Evolutionary conservation across 2,888 invertebrate genomes (phyloP).

Genomic region (Lottia scabra): DNA sequence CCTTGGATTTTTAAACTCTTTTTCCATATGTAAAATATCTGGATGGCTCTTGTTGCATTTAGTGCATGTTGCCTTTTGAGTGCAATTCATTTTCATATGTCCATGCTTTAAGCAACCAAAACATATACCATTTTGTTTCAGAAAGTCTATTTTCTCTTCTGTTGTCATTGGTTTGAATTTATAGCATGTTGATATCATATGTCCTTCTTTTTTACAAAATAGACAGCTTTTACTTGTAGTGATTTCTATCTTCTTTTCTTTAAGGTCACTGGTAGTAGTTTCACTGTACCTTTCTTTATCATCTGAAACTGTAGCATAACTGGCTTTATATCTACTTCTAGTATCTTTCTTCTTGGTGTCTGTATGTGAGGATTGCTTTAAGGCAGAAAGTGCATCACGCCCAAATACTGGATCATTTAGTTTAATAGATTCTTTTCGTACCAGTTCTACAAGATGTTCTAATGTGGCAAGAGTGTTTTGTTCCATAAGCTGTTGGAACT

Average conservation of each 20-base stretch:
- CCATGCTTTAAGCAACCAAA: conserved; percentile 1
- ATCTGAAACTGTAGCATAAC: too few species aligned
- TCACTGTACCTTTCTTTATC: too few species aligned
- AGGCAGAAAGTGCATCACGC: neutral
- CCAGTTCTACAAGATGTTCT: neutral
- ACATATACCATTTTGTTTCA: neutral
- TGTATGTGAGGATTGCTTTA: neutral
- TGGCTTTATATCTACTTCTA: neutral
- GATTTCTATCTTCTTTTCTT: neutral
- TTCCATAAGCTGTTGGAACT: neutral
- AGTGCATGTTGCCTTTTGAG: neutral
- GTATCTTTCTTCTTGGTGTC: neutral
- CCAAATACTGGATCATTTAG: neutral
- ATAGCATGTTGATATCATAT: neutral
- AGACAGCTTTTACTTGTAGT: neutral
- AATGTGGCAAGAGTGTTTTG: conserved; percentile 9
- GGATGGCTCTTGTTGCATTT: neutral
- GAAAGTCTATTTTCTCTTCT: neutral
- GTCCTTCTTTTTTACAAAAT: neutral
- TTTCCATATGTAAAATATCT: neutral
- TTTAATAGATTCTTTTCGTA: neutral
- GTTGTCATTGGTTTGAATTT: neutral
- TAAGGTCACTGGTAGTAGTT: too few species aligned
- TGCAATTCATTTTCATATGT: neutral
- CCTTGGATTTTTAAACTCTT: neutral